Evolutionary conservation across 1,140 invertebrate genomes (phyloP), one percentile per base, ranked within the genome.

Genomic region (Zophobas atratus): DNA sequence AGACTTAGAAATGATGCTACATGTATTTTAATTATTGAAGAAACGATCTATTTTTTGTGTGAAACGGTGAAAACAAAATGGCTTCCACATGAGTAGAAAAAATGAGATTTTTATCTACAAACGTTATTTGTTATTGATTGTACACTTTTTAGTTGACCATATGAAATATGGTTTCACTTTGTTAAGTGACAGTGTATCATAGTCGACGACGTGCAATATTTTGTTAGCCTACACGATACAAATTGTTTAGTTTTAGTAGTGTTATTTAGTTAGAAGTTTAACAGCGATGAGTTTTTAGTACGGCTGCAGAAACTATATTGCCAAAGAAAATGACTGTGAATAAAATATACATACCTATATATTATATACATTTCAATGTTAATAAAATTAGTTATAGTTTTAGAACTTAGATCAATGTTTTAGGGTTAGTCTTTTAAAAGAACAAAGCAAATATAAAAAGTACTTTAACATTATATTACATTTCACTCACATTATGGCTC

Each of bases 261-360:
- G 35, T 67, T 67, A n/a, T 76, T 75, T 49, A 48, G 46, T 49
- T 46, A 38, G 8, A 20, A 34, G 41, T 75, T 51, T 51, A 51
- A 4, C n/a, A 51, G 20, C 49, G 49, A 51, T 51, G 49, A 51
- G 49, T 51, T 51, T 80, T 77, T 80, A 77, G 70, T 60, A 75
- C 73, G 49, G 77, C 75, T 80, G 55, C 80, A 79, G 74, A 77
- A 81, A 81, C 77, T 80, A 79, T 82, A 80, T 84, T 83, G 83
- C 83, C 84, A 85, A 85, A 84, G 81, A 85, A 83, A 76, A 85
- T 85, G 84, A 85, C 83, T 85, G 84, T 85, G 84, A 85, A 84
- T 85, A 85, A 73, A 60, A 82, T 82, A 79, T 85, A 84, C 80
- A 82, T 83, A 82, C 79, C 49, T 75, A 78, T 73, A 81, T 75